These are phyloP conservation scores for Pseudomyrmex flavicornis DNA, from an alignment of 1,140 invertebrate genomes.

Conservation along the genomic window DNA sequence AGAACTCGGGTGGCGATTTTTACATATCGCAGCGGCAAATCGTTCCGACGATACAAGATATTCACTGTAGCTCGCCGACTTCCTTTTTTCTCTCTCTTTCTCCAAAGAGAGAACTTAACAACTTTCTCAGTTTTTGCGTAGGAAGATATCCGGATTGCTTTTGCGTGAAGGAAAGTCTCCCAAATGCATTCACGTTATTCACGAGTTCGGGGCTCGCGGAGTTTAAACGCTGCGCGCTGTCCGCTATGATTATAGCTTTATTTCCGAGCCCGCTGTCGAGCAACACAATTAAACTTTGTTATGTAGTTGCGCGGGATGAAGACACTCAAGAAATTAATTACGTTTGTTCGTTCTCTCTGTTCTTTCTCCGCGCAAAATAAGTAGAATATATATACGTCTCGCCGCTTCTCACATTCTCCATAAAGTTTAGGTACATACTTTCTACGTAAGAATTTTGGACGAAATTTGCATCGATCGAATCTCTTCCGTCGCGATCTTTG, in stretches of 20 bases:
- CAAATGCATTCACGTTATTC: slow-evolving; percentile 50
- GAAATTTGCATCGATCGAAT: slow-evolving; percentile 40
- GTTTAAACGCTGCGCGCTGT: slow-evolving; percentile 33
- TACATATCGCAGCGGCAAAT: slow-evolving; percentile 23
- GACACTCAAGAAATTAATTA: slow-evolving; percentile 62
- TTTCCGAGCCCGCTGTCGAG: slow-evolving; percentile 44
- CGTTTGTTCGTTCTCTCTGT: slow-evolving; percentile 38
- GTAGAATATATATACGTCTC: background rate
- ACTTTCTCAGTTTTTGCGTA: slow-evolving; percentile 28
- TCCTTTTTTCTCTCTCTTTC: no score
- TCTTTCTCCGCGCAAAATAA: no score
- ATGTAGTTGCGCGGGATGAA: slow-evolving; percentile 52
- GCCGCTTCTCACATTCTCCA: slow-evolving; percentile 27
- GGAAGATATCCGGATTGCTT: slow-evolving; percentile 15
- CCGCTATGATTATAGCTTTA: slow-evolving; percentile 48
- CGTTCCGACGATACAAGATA: slow-evolving; percentile 3
- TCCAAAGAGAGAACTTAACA: background rate
- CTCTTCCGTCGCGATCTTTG: slow-evolving; percentile 28
- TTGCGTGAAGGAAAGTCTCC: slow-evolving; percentile 20
- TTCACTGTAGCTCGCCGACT: no score
- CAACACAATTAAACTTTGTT: slow-evolving; percentile 62
- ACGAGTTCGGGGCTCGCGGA: slow-evolving; percentile 37
- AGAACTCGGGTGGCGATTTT: background rate
- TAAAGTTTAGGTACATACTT: slow-evolving; percentile 23
- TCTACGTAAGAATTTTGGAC: background rate